These are phyloP conservation scores for Nothoprocta perdicaria DNA, from an alignment of 2,113 vertebrate genomes.

Conservation along the genomic window DNA sequence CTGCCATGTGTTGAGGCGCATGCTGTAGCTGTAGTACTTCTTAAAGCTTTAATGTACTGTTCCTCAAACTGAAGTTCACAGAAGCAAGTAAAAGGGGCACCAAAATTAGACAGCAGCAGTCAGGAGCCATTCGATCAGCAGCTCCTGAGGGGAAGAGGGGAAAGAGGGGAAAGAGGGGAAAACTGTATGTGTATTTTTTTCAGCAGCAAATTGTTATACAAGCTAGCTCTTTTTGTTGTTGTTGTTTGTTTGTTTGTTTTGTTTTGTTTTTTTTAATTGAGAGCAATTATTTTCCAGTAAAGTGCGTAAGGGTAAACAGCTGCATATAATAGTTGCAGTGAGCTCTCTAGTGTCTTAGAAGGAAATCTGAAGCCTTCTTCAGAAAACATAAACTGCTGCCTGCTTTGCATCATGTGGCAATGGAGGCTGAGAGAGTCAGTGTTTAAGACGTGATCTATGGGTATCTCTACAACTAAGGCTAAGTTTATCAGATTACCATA, in stretches of 20 bases:
- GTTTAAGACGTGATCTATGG: neutral
- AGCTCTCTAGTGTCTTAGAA: neutral
- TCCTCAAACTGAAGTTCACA: neutral
- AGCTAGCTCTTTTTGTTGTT: neutral
- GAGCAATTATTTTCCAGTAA: neutral
- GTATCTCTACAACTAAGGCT: neutral
- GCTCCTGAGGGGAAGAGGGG: neutral
- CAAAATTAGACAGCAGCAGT: slow-evolving; percentile 1
- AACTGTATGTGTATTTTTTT: neutral
- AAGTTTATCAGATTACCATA: rapidly evolving
- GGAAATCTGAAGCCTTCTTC: neutral
- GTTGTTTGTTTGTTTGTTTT: no score
- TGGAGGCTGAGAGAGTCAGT: neutral
- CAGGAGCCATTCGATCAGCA: neutral
- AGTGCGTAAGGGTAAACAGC: neutral
- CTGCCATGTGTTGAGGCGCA: neutral
- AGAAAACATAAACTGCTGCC: neutral
- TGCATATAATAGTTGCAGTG: neutral
- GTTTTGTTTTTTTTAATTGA: neutral
- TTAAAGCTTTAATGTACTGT: neutral
- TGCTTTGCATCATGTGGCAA: neutral
- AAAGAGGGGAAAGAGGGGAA: neutral
- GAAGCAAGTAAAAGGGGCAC: neutral
- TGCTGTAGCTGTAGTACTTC: neutral
- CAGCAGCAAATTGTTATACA: neutral